Percentiles rank a stretch among this genome's conserved stretches.
phyloP scores from a whole-genome alignment of 2,888 invertebrate species.

The Oxycera nigricornis region DNA sequence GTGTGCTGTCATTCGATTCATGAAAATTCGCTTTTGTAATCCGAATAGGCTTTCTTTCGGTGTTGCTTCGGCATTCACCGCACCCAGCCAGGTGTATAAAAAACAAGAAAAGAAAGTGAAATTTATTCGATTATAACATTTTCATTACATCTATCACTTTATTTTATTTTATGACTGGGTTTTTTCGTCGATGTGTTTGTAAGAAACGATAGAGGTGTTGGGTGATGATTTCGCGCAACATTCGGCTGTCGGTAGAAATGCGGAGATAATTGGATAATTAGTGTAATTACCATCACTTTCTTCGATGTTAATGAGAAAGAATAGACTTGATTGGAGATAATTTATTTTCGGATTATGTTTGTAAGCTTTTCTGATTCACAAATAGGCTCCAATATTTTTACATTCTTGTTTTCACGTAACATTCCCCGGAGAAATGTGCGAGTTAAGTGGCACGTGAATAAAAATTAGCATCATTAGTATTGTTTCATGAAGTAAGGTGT shows the following conservation, averaged over 20 bases:
- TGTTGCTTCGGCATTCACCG: background rate
- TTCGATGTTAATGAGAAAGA: background rate
- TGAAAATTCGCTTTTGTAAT: background rate
- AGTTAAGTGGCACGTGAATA: too few relatives aligned
- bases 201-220: background rate
- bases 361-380: background rate
- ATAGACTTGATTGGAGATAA: background rate
- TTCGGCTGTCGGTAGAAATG: background rate
- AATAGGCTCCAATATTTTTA: background rate
- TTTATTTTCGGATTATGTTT: too few relatives aligned
- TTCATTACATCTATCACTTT: background rate
- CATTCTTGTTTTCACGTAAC: background rate
- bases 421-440: too few relatives aligned
- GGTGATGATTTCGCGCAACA: too few relatives aligned
- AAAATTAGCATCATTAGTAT: too few relatives aligned
- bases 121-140: conserved; percentile 34
- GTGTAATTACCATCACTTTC: conserved; percentile 10
- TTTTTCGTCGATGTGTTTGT: background rate
- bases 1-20: background rate
- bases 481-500: too few relatives aligned
- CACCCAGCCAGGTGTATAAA: conserved; percentile 14
- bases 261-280: conserved; percentile 6
- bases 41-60: conserved; percentile 4
- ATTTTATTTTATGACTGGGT: background rate
- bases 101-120: conserved; percentile 32